These are phyloP conservation scores for Setipinna tenuifilis DNA, from an alignment of 2,797 vertebrate species.

Conservation along the genomic window DNA sequence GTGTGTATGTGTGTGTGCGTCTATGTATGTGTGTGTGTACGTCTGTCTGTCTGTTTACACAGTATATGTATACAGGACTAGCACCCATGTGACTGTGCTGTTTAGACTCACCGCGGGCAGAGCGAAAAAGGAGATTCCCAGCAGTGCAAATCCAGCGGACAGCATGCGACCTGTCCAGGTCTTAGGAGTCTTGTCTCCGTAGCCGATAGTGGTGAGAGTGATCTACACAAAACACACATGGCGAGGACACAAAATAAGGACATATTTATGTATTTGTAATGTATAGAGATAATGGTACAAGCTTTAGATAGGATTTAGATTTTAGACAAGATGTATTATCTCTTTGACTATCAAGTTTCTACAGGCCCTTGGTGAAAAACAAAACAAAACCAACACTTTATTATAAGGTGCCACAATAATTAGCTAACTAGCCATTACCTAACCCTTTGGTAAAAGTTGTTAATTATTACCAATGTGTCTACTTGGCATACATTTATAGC, in stretches of 20 bases:
- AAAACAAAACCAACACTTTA: too few relatives aligned
- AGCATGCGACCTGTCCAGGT: conserved; percentile 96
- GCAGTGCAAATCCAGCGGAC: conserved; percentile 92
- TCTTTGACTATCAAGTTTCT: too few relatives aligned
- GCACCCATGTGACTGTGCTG: background rate
- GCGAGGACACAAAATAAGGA: background rate
- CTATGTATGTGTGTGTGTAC: background rate
- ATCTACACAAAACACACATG: conserved; percentile 74
- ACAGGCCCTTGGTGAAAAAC: too few relatives aligned
- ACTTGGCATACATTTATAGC: too few relatives aligned
- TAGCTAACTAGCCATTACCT: too few relatives aligned
- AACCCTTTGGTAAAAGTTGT: too few relatives aligned
- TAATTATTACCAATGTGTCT: too few relatives aligned
- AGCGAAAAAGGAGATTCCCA: conserved; percentile 98
- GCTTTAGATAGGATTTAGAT: too few relatives aligned
- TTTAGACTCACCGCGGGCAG: conserved; percentile 89
- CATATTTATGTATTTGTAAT: too few relatives aligned
- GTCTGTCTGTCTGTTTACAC: background rate
- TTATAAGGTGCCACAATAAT: too few relatives aligned
- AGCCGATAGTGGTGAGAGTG: conserved; percentile 95
- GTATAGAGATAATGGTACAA: too few relatives aligned
- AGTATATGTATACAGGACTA: background rate
- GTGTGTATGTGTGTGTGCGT: background rate
- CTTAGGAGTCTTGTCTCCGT: conserved; percentile 96
- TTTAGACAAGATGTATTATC: too few relatives aligned